phyloP scores from a whole-genome alignment of 2,113 vertebrate genomes.

The Spea multiplicata region DNA sequence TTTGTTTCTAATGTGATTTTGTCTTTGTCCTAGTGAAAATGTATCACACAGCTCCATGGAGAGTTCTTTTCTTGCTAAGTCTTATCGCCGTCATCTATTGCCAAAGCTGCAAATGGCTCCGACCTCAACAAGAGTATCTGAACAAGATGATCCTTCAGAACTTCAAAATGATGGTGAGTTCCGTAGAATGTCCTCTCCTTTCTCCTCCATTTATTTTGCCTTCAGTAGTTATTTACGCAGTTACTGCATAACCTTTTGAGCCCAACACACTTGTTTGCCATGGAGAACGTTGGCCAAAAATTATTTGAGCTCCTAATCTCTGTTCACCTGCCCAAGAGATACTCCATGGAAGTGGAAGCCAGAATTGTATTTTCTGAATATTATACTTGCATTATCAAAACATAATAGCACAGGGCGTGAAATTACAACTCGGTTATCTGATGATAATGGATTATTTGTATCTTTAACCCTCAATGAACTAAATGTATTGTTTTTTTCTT shows the following conservation, averaged over 20 bases:
- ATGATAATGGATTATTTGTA: neutral
- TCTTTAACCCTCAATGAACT: neutral
- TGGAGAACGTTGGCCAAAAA: neutral
- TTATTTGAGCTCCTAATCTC: neutral
- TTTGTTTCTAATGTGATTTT: neutral
- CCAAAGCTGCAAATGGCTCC: conserved; percentile 3
- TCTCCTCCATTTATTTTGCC: neutral
- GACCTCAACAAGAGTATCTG: neutral
- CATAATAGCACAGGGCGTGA: too few relatives aligned
- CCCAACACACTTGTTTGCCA: neutral
- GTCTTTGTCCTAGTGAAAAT: neutral
- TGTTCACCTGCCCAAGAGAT: too few relatives aligned
- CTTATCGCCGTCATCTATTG: neutral
- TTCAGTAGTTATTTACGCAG: neutral
- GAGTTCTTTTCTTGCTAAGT: neutral
- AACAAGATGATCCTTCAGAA: neutral
- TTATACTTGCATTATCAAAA: neutral
- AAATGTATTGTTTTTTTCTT: neutral
- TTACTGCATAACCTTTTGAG: neutral
- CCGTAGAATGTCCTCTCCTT: neutral
- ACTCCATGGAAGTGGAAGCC: neutral
- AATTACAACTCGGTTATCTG: neutral
- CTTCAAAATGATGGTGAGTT: conserved; percentile 15
- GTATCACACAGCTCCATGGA: neutral
- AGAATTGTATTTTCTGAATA: too few relatives aligned